Conservation (phyloP, 2,888 invertebrate species). For the Noctua janthina region DNA sequence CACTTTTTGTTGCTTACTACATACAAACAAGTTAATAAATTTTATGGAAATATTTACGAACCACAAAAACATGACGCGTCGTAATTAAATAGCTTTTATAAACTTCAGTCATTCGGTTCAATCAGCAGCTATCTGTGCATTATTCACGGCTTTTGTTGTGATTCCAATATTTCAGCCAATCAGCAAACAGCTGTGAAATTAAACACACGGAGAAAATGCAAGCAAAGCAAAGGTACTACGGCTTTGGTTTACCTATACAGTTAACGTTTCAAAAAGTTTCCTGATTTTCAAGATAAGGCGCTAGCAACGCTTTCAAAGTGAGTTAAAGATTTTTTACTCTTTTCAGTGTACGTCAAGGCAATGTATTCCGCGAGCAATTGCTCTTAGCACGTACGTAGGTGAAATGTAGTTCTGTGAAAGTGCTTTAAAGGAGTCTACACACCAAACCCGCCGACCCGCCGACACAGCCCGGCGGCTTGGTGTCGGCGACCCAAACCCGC, state of each 20-base stretch:
- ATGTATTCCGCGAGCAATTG: slow-evolving; percentile 69
- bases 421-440: too few species aligned
- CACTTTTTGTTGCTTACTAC: slow-evolving; percentile 44
- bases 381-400: slow-evolving; percentile 49
- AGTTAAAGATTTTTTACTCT: slow-evolving; percentile 65
- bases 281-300: slow-evolving; percentile 57
- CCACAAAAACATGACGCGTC: slow-evolving; percentile 29
- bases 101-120: slow-evolving; percentile 38
- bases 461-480: too few species aligned
- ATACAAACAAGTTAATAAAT: slow-evolving; percentile 25
- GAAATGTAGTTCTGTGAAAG: slow-evolving; percentile 61
- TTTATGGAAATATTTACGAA: slow-evolving; percentile 35
- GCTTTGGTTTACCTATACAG: slow-evolving; percentile 24
- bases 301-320: slow-evolving; percentile 60
- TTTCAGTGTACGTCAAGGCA: slow-evolving; percentile 66
- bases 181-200: slow-evolving; percentile 14
- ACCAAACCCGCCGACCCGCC: too few species aligned
- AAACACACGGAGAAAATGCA: slow-evolving; percentile 16
- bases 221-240: not conserved
- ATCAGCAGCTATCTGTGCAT: slow-evolving; percentile 39
- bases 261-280: slow-evolving; percentile 48
- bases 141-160: slow-evolving; percentile 39
- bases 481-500: too few species aligned
- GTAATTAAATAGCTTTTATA: slow-evolving; percentile 49
- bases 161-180: slow-evolving; percentile 32